Base-by-base conservation (phyloP, 2,888 invertebrate species). In the Opisthograptis luteolata region DNA sequence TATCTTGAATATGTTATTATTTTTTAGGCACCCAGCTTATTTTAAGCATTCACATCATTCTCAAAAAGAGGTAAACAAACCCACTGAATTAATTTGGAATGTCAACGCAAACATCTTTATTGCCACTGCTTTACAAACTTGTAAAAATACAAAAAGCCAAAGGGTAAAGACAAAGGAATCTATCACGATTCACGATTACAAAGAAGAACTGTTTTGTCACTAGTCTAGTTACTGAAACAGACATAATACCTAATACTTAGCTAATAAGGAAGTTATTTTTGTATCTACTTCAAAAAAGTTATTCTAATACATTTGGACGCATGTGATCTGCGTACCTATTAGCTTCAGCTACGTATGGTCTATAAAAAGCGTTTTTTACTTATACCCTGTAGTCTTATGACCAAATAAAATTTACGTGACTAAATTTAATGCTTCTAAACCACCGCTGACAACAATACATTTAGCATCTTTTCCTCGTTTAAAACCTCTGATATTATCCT, bases 371-470 rank as follows among this genome's bases (percentile, higher is more conserved):
- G 1, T 7, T 19, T 27, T 27, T 43, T 13, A n/a, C 7, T 8
- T n/a, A n/a, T 15, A 12, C 19, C 15, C 39, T 32, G 15, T 19
- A 28, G 19, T 12, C 30, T 20, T 2, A 20, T 40, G 20, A n/a
- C 20, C 19, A 17, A 28, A 25, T 36, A 24, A 36, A 24, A 30
- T 40, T 8, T 30, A 20, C 3, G 27, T 14, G 20, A 41, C 30
- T 25, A 8, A 6, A 36, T 6, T 17, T 5, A 8, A 15, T 17
- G 17, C 4, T 9, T 10, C 9, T 8, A 10, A n/a, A 25, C 9
- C 5, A 24, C n/a, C 8, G 1, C 20, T 6, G 9, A 10, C 8
- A 2, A 9, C 1, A 3, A 10, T 25, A 25, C 9, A 3, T 10
- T 4, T n/a, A 10, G 7, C 7, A 13, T 28, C 12, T 12, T 10